These are phyloP conservation scores for Euborellia annulipes DNA, from an alignment of 1,140 invertebrate species.

Conservation along the genomic window DNA sequence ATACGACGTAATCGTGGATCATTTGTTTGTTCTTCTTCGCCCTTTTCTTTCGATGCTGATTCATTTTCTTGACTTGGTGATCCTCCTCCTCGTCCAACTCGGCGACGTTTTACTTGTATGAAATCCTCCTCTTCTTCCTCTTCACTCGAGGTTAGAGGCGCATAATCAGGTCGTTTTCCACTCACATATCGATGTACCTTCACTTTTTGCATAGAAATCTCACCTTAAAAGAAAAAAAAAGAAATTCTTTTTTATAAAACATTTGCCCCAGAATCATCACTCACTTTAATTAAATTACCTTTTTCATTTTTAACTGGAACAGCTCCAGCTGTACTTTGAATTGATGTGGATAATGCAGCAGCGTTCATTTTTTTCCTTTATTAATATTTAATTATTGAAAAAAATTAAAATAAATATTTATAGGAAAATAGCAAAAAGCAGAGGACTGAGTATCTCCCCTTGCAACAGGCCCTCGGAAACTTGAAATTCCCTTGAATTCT, in stretches of 20 bases:
- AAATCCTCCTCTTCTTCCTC: slow-evolving; percentile 79
- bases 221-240: slow-evolving; percentile 39
- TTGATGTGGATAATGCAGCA: slow-evolving; percentile 21
- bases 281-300: too few relatives aligned
- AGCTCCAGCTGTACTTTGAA: slow-evolving; percentile 83
- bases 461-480: too few relatives aligned
- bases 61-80: slow-evolving; percentile 11
- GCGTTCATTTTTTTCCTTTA: slow-evolving; percentile 4
- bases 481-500: too few relatives aligned
- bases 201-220: slow-evolving; percentile 91
- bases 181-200: slow-evolving; percentile 89
- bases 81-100: slow-evolving; percentile 18
- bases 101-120: slow-evolving; percentile 38
- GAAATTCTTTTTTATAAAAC: too few relatives aligned
- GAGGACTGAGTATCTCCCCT: too few relatives aligned
- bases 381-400: not conserved
- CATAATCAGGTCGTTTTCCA: slow-evolving; percentile 86
- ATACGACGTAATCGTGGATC: slow-evolving; percentile 62
- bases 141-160: slow-evolving; percentile 57
- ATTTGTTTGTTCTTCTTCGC: too few relatives aligned
- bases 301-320: slow-evolving; percentile 86
- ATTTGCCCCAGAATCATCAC: too few relatives aligned
- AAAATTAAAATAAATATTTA: too few relatives aligned
- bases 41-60: too few relatives aligned
- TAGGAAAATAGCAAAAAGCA: too few relatives aligned